A percentile compares a stretch with the other conserved stretches of the same genome.
These are phyloP conservation scores for Lota lota DNA, from an alignment of 2,113 vertebrate species.

Conservation along the genomic window DNA sequence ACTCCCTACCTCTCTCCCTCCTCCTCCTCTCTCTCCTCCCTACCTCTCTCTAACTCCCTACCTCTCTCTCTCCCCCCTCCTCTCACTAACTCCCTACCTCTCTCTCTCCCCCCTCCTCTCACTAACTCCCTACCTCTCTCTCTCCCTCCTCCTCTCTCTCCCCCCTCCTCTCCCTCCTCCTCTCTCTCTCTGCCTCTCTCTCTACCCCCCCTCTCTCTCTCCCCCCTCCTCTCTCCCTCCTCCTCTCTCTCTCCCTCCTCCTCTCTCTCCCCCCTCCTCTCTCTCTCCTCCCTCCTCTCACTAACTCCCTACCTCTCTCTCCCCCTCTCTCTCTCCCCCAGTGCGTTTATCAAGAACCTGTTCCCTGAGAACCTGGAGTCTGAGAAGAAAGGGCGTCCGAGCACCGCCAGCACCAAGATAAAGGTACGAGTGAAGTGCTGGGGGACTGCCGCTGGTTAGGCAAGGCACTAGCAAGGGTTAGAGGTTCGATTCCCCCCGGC, in stretches of 20 bases:
- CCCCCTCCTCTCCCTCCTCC: too few species aligned
- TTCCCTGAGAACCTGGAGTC: conserved; percentile 78
- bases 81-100: too few species aligned
- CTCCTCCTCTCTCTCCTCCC: not conserved
- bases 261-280: not conserved
- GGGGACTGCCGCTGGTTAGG: not conserved
- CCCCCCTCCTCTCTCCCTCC: too few species aligned
- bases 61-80: too few species aligned
- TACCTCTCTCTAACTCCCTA: too few species aligned
- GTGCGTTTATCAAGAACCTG: conserved; percentile 72
- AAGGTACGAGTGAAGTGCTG: conserved; percentile 59
- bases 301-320: not conserved
- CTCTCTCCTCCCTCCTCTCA: not conserved
- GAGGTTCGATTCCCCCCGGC: not conserved
- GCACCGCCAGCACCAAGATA: conserved; percentile 76
- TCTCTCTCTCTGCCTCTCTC: too few species aligned
- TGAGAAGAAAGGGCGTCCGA: conserved; percentile 77
- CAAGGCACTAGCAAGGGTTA: not conserved
- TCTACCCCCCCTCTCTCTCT: too few species aligned
- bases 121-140: too few species aligned
- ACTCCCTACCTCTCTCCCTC: not conserved
- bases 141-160: too few species aligned
- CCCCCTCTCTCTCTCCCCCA: conserved; percentile 28
- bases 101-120: too few species aligned
- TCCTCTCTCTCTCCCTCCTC: too few species aligned